Percentiles rank a stretch among this genome's conserved stretches.
Conservation (phyloP, 2,113 vertebrate species). For the Phycodurus eques region DNA sequence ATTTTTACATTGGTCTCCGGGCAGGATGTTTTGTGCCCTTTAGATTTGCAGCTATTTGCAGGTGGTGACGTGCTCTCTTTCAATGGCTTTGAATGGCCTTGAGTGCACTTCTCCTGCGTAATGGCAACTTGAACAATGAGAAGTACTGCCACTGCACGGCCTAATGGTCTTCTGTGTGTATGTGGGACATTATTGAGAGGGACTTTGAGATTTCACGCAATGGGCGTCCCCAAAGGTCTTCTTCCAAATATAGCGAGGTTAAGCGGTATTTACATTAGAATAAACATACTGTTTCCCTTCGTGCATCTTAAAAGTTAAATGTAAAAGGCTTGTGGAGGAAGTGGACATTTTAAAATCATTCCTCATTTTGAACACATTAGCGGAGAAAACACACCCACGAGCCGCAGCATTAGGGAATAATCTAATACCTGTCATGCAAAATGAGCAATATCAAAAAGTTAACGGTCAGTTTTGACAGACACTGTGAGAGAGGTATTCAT, state of each 20-base stretch:
- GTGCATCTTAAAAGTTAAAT: constrained; percentile 1
- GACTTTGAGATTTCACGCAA: constrained; percentile 21
- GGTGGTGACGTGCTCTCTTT: constrained; percentile 32
- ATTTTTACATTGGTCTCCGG: constrained; percentile 39
- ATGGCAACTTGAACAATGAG: constrained; percentile 57
- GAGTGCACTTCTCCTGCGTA: constrained; percentile 57
- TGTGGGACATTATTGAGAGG: constrained; percentile 39
- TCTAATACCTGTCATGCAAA: not conserved
- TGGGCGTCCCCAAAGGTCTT: constrained; percentile 10
- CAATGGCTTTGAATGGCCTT: constrained; percentile 50
- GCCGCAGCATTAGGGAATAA: no score
- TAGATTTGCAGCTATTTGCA: constrained; percentile 28
- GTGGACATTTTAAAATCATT: not conserved
- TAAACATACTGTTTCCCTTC: constrained; percentile 1
- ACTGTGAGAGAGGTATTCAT: no score
- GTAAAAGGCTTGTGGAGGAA: not conserved
- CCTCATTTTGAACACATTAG: not conserved
- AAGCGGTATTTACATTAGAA: constrained; percentile 7
- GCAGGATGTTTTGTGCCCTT: constrained; percentile 38
- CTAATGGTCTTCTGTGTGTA: constrained; percentile 53
- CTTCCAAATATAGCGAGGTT: not conserved
- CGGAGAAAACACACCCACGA: no score
- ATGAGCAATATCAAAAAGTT: not conserved
- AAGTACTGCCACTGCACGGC: constrained; percentile 36
- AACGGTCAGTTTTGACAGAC: no score